Evolutionary conservation across 35 echinoderm and acorn worm species (phyloP).

Genomic region (Anneissia japonica): DNA sequence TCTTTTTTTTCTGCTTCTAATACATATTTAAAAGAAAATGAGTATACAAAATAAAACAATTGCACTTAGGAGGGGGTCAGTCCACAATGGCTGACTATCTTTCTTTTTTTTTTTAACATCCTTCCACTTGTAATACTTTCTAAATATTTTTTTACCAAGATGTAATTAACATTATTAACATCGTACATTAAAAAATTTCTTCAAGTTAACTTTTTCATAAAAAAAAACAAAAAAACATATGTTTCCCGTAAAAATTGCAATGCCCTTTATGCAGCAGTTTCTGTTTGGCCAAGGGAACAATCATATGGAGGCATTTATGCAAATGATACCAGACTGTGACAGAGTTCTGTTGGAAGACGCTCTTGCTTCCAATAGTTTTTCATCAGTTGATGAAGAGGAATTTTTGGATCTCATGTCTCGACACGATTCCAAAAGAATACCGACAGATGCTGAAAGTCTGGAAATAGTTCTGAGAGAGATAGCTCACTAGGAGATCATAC

Average conservation of each 20-base stretch:
- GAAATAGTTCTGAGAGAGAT: background rate
- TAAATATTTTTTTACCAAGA: too few relatives aligned
- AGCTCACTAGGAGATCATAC: background rate
- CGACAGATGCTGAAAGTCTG: background rate
- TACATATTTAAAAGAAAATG: too few relatives aligned
- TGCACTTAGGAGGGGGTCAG: too few relatives aligned
- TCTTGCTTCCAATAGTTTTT: background rate
- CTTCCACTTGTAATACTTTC: too few relatives aligned
- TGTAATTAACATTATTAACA: too few relatives aligned
- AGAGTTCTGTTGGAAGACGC: background rate
- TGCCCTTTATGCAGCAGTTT: background rate
- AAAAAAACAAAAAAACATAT: too few relatives aligned
- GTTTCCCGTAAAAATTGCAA: background rate
- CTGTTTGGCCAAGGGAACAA: background rate
- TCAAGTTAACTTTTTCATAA: too few relatives aligned
- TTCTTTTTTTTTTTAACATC: too few relatives aligned
- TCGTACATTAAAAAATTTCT: too few relatives aligned
- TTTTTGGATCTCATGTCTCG: background rate
- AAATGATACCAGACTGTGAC: background rate
- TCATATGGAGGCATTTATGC: background rate
- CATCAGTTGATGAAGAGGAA: background rate
- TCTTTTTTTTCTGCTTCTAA: too few relatives aligned
- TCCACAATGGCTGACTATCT: too few relatives aligned
- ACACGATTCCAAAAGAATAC: background rate
- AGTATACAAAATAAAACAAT: too few relatives aligned